Conservation (phyloP, 2,113 vertebrate genomes). For the Furnarius figulus region DNA sequence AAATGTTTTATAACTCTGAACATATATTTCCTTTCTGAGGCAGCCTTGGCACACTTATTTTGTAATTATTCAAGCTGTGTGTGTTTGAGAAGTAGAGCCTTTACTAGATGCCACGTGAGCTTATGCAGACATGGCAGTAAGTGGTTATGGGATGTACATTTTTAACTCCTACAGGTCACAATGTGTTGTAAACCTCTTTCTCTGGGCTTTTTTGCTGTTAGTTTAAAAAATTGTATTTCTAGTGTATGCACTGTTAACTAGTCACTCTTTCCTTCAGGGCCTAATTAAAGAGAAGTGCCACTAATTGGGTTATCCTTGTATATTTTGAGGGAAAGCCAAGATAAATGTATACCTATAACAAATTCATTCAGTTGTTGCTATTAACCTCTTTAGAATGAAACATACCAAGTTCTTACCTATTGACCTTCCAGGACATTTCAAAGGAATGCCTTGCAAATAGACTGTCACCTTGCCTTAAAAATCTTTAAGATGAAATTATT, state of each 20-base stretch:
- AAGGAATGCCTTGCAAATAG: not conserved
- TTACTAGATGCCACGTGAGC: not conserved
- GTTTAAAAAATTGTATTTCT: not conserved
- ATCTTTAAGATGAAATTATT: not conserved
- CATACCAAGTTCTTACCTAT: not conserved
- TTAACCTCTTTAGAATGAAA: not conserved
- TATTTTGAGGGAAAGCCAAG: not conserved
- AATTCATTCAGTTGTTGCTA: not conserved
- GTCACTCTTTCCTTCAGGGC: not conserved
- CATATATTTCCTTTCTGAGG: constrained; percentile 62
- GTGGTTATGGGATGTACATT: not conserved
- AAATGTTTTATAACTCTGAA: not conserved
- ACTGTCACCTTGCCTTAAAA: not conserved
- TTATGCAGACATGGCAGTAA: not conserved
- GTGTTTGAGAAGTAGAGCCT: not conserved
- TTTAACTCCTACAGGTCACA: not conserved
- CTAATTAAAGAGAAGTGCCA: not conserved
- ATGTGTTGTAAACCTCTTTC: not conserved
- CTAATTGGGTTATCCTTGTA: not conserved
- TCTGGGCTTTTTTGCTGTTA: not conserved
- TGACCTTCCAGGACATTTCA: not conserved
- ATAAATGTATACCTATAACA: not conserved
- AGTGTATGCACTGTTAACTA: not conserved
- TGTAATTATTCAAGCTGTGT: not conserved
- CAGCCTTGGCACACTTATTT: constrained; percentile 57